Evolutionary conservation across 2,113 vertebrate species (phyloP).

Genomic region (Gopherus evgoodei): DNA sequence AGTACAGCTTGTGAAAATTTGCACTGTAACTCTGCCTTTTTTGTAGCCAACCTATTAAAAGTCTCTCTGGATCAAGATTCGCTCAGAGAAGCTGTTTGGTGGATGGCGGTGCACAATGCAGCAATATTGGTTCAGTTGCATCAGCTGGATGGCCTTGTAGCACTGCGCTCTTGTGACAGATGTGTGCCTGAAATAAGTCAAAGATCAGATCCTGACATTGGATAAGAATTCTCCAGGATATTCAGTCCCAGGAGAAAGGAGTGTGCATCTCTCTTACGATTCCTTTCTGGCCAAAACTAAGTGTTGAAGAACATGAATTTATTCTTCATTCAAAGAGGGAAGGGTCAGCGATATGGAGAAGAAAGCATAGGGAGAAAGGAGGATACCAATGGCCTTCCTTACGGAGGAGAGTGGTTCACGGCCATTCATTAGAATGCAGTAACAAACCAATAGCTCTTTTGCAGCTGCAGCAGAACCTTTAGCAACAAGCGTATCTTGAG

Average conservation of each 20-base stretch:
- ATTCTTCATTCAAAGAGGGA: background rate
- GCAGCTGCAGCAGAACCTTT: background rate
- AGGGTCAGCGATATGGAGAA: background rate
- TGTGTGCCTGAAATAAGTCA: background rate
- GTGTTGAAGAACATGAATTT: background rate
- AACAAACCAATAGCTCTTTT: background rate
- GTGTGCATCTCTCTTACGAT: background rate
- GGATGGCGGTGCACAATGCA: background rate
- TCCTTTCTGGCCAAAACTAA: background rate
- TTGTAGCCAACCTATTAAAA: background rate
- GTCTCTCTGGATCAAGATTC: background rate
- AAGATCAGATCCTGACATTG: background rate
- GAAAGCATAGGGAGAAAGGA: background rate
- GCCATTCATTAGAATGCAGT: background rate
- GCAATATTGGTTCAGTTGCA: background rate
- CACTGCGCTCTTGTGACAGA: background rate
- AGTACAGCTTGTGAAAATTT: background rate
- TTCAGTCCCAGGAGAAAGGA: background rate
- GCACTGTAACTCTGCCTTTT: background rate
- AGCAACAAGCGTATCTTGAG: background rate
- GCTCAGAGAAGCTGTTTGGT: background rate
- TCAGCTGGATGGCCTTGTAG: background rate
- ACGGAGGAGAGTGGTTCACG: background rate
- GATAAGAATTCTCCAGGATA: background rate
- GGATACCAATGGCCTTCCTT: background rate